These are phyloP conservation scores for Zapus hudsonius DNA, from an alignment of 2,113 vertebrate genomes.

Conservation along the genomic window DNA sequence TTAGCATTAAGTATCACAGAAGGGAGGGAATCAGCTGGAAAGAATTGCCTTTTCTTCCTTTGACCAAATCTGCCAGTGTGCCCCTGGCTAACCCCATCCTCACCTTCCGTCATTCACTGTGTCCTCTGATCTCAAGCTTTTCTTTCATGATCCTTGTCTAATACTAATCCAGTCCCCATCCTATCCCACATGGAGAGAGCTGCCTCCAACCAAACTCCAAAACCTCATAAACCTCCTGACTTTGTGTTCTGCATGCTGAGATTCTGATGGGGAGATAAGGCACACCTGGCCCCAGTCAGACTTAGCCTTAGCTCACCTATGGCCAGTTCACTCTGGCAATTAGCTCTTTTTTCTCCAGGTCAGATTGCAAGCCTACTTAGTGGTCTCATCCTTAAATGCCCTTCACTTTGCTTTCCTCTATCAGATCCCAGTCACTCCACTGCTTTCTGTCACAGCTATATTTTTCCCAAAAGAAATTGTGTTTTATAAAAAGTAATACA, in stretches of 20 bases:
- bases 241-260: background rate
- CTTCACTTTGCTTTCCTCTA: no score
- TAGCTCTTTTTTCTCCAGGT: background rate
- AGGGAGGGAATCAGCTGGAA: background rate
- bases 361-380: background rate
- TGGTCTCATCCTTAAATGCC: background rate
- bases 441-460: no score
- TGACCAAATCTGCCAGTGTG: background rate
- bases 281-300: background rate
- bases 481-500: no score
- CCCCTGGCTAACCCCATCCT: background rate
- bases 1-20: no score
- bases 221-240: background rate
- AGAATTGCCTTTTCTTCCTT: background rate
- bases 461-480: no score
- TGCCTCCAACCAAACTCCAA: background rate
- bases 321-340: background rate
- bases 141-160: background rate
- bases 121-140: background rate
- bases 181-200: background rate
- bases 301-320: background rate
- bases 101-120: no score
- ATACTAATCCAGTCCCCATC: background rate
- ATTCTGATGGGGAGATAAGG: background rate
- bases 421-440: background rate